Percentiles rank a stretch among this genome's conserved stretches.
These are phyloP conservation scores for Dolichotis patagonum DNA, from an alignment of 2,113 vertebrate species.

Conservation along the genomic window DNA sequence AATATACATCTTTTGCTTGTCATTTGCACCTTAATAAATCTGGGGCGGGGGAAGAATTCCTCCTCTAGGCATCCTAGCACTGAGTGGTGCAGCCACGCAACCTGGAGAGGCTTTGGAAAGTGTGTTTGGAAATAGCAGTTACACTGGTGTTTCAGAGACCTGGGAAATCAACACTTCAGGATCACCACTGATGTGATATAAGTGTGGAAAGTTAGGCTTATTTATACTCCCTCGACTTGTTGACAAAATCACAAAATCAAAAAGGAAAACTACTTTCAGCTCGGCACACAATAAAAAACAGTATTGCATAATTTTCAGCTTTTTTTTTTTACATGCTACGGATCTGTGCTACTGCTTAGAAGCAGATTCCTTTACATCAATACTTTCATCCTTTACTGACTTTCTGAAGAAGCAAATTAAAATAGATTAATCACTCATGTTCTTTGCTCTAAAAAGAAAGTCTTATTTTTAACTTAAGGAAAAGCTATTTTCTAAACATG, in stretches of 20 bases:
- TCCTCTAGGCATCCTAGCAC: background rate
- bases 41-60: background rate
- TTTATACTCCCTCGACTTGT: background rate
- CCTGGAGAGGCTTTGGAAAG: background rate
- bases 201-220: background rate
- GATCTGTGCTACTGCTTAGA: background rate
- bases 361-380: background rate
- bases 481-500: slow-evolving; percentile 58
- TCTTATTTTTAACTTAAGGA: slow-evolving; percentile 63
- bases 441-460: slow-evolving; percentile 41
- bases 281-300: background rate
- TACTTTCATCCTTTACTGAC: slow-evolving; percentile 30
- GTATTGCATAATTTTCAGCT: slow-evolving; percentile 11
- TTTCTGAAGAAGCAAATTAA: slow-evolving; percentile 49
- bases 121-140: background rate
- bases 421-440: background rate
- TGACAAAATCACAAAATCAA: background rate
- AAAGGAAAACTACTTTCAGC: background rate
- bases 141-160: background rate
- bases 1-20: background rate
- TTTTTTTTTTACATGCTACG: slow-evolving; percentile 33
- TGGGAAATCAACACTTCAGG: background rate
- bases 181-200: background rate
- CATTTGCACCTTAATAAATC: background rate
- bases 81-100: background rate